Evolutionary conservation across 2,888 invertebrate species (phyloP).

Genomic region (Agrotis segetum): DNA sequence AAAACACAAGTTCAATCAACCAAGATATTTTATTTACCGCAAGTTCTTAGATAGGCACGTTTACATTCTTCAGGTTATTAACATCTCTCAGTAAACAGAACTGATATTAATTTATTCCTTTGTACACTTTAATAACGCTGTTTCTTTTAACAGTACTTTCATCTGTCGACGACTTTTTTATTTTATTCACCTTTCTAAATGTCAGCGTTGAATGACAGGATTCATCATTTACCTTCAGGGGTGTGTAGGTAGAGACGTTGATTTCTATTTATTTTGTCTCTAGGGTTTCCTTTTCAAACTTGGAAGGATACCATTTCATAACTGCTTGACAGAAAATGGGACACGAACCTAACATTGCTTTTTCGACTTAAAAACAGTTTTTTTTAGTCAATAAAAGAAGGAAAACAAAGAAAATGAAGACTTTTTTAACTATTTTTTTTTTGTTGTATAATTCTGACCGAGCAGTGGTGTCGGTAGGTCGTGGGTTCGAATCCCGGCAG

Average conservation of each 20-base stretch:
- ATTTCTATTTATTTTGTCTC: slow-evolving; percentile 1
- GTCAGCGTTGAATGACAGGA: slow-evolving; percentile 9
- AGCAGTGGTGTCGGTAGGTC: too few relatives aligned
- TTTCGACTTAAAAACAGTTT: too few relatives aligned
- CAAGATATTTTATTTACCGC: slow-evolving; percentile 7
- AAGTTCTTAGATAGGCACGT: too few relatives aligned
- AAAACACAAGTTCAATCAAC: slow-evolving; percentile 1
- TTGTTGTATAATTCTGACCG: too few relatives aligned
- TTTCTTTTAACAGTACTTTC: slow-evolving; percentile 5
- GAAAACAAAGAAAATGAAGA: too few relatives aligned
- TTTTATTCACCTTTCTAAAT: slow-evolving; percentile 2
- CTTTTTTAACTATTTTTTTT: too few relatives aligned
- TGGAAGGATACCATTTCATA: background rate
- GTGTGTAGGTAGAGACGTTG: slow-evolving; percentile 25
- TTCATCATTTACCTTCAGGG: slow-evolving; percentile 13
- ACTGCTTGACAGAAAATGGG: too few relatives aligned
- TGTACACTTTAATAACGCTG: background rate
- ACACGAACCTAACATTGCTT: too few relatives aligned
- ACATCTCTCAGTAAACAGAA: slow-evolving; percentile 9
- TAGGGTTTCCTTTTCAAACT: background rate
- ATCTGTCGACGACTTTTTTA: background rate
- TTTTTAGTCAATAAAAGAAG: too few relatives aligned
- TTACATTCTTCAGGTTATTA: slow-evolving; percentile 1
- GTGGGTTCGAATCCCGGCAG: too few relatives aligned
- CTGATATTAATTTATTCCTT: slow-evolving; percentile 1